These are phyloP conservation scores for Gobius niger DNA, from an alignment of 2,113 vertebrate genomes.

Conservation along the genomic window DNA sequence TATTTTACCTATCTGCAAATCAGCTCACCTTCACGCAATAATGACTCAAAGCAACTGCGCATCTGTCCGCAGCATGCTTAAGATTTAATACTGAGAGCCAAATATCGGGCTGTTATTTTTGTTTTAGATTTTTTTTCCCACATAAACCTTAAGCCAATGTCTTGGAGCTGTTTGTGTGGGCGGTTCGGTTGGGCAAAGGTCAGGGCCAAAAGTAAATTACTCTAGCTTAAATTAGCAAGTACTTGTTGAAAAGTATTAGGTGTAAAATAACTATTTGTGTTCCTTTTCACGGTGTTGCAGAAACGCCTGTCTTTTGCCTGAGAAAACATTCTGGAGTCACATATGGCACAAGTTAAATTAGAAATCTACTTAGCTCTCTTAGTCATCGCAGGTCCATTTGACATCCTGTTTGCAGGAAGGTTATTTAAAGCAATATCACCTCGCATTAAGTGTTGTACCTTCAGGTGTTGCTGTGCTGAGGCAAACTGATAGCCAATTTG, in stretches of 20 bases:
- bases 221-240: slow-evolving; percentile 3
- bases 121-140: background rate
- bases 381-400: slow-evolving; percentile 43
- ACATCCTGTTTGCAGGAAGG: slow-evolving; percentile 39
- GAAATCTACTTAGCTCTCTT: slow-evolving; percentile 37
- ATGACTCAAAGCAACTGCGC: slow-evolving; percentile 1
- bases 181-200: background rate
- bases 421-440: slow-evolving; percentile 55
- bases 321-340: slow-evolving; percentile 20
- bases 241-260: background rate
- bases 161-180: background rate
- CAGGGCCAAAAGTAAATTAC: slow-evolving; percentile 4
- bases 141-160: background rate
- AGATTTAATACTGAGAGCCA: slow-evolving; percentile 1
- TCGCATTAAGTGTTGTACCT: slow-evolving; percentile 44
- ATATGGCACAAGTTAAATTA: slow-evolving; percentile 40
- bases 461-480: slow-evolving; percentile 42
- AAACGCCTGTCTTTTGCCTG: slow-evolving; percentile 34
- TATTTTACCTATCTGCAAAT: slow-evolving; percentile 41
- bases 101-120: background rate
- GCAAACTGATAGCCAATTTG: slow-evolving; percentile 38
- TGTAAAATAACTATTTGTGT: background rate
- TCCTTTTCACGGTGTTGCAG: slow-evolving; percentile 15
- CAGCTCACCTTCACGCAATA: slow-evolving; percentile 4
- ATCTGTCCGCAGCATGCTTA: slow-evolving; percentile 9